These are phyloP conservation scores for Limnephilus marmoratus DNA, from an alignment of 2,888 invertebrate genomes.

Conservation along the genomic window DNA sequence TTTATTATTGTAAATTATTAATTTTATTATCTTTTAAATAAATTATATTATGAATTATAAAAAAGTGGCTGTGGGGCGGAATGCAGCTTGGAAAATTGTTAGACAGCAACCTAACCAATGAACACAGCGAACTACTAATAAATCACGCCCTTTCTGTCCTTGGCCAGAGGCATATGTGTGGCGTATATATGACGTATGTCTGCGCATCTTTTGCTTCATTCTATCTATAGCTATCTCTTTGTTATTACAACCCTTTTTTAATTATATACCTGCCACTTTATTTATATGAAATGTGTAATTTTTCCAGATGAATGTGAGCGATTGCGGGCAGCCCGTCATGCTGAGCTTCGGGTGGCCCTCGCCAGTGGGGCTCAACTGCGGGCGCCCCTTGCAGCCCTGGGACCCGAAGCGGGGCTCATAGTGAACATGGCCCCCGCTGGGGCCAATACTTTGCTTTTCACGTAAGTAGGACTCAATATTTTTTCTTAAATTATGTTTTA, in stretches of 20 bases:
- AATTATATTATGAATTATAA: too few relatives aligned
- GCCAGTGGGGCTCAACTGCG: constrained; percentile 82
- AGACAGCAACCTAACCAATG: too few relatives aligned
- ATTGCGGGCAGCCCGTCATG: constrained; percentile 85
- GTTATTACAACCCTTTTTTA: too few relatives aligned
- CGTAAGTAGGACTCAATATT: constrained; percentile 78
- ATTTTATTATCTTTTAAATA: too few relatives aligned
- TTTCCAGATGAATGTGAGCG: constrained; percentile 84
- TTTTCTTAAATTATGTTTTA: neutral
- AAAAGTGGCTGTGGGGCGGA: too few relatives aligned
- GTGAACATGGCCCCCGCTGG: constrained; percentile 93
- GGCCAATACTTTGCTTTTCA: constrained; percentile 90
- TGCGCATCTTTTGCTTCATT: too few relatives aligned
- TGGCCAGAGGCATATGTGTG: neutral
- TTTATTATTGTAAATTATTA: too few relatives aligned
- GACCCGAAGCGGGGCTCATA: constrained; percentile 83
- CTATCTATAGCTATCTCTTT: too few relatives aligned
- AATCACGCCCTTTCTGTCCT: neutral
- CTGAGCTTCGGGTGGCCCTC: constrained; percentile 81
- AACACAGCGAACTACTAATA: neutral
- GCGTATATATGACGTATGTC: too few relatives aligned
- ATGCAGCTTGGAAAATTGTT: too few relatives aligned
- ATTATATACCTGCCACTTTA: neutral
- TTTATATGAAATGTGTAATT: neutral
- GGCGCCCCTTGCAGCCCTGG: constrained; percentile 81